Base-by-base conservation (phyloP, 2,113 vertebrate genomes). In the Eubucco bourcierii region DNA sequence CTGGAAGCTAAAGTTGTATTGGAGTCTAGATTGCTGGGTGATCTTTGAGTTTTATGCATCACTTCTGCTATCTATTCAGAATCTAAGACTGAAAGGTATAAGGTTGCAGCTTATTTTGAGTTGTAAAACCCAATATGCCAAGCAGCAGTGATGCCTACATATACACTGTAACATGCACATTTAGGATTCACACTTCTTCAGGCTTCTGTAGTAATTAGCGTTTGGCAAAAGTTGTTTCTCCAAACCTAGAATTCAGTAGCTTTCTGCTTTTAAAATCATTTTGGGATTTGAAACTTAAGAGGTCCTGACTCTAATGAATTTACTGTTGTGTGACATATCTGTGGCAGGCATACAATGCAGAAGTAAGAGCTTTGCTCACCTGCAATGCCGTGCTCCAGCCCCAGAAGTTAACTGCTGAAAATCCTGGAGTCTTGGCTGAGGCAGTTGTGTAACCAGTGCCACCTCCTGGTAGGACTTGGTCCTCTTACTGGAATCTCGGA, bases 361-460 rank as follows among this genome's bases (percentile, higher is more conserved):
- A 71, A 74, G 58, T 37, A 33, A 65, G 44, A 61, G 56, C 55
- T 84, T 79, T 91, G 25, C 29, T 72, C 56, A 47, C 21, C 37
- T 46, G 1, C 27, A 59, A 23, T 33, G 23, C 6, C 4, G 5
- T 9, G 18, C 16, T 80, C 18, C n/a, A 52, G 15, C 3, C 28
- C 21, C 9, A 60, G 56, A 39, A 74, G 33, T 58, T 15, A 67
- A 2, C 2, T 27, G 6, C 63, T 73, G 15, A 12, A 75, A 61
- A n/a, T 20, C 24, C 29, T 13, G 0, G 0, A 41, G 15, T 2
- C 0, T 33, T 56, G 20, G 12, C 8, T 2, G 16, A 66, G 31
- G 59, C 37, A 12, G 37, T 64, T 2, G 9, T 74, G 56, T 1
- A 8, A 10, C 59, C 61, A 18, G 33, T 80, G 79, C 87, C 84